Conservation (phyloP, 2,888 invertebrate species). For the Actias luna region DNA sequence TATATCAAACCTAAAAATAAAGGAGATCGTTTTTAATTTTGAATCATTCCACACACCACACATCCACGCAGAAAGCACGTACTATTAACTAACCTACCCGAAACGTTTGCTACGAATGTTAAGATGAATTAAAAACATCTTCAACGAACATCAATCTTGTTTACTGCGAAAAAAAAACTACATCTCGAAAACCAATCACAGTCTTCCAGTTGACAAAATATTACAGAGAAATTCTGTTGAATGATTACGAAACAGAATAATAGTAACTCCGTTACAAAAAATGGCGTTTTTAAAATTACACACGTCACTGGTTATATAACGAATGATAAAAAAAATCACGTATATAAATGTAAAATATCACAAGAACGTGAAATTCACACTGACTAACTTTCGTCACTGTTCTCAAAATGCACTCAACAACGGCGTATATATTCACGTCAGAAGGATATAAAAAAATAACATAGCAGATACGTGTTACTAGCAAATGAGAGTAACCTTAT, state of each 20-base stretch:
- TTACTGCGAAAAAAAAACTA: neutral
- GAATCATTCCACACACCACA: neutral
- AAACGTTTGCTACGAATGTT: neutral
- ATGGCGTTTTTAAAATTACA: neutral
- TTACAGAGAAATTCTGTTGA: neutral
- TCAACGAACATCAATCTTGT: too few relatives aligned
- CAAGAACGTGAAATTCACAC: too few relatives aligned
- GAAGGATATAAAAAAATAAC: too few relatives aligned
- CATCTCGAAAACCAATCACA: neutral
- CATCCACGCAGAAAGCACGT: neutral
- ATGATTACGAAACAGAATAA: neutral
- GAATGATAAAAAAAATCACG: neutral
- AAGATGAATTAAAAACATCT: too few relatives aligned
- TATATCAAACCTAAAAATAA: slow-evolving; percentile 2
- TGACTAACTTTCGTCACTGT: too few relatives aligned
- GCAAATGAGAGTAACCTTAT: too few relatives aligned
- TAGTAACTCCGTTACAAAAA: neutral
- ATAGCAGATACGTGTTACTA: too few relatives aligned
- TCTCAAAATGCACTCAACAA: neutral
- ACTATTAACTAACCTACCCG: neutral
- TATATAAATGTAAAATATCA: neutral
- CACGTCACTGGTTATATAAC: neutral
- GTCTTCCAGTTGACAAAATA: too few relatives aligned
- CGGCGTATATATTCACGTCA: too few relatives aligned
- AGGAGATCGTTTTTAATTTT: neutral